Percentiles rank a stretch among this genome's conserved stretches.
Evolutionary conservation across 2,888 invertebrate genomes (phyloP).

Genomic region (Heterodera filipjevi): DNA sequence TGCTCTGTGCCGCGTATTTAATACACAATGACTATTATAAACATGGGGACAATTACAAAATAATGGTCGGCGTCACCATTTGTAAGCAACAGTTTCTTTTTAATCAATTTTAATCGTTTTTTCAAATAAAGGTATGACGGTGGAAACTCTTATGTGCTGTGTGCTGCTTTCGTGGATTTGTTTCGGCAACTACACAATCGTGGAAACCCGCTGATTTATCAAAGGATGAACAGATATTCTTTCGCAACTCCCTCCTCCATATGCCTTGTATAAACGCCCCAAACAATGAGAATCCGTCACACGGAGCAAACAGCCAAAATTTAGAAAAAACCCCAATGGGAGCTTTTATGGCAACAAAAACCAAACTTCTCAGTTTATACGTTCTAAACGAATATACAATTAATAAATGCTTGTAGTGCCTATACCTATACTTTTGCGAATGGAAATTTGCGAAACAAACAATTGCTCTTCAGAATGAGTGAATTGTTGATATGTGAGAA

Average conservation of each 20-base stretch:
- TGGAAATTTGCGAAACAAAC: background rate
- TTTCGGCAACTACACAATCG: conserved; percentile 46
- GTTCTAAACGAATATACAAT: background rate
- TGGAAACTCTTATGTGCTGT: conserved; percentile 44
- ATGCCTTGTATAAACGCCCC: too few species aligned
- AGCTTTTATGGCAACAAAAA: too few species aligned
- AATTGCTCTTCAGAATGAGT: background rate
- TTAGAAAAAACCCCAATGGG: too few species aligned
- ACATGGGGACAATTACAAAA: conserved; percentile 40
- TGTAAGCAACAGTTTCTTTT: conserved; percentile 17
- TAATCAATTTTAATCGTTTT: conserved; percentile 4
- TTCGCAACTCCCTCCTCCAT: too few species aligned
- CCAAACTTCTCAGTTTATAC: too few species aligned
- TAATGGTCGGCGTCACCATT: conserved; percentile 46
- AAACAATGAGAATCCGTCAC: too few species aligned
- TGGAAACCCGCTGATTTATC: conserved; percentile 41
- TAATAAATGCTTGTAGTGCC: too few species aligned
- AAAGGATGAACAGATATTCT: background rate
- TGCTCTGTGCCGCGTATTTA: conserved; percentile 40
- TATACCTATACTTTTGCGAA: background rate
- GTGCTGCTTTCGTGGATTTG: conserved; percentile 44
- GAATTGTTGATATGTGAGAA: background rate
- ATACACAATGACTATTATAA: conserved; percentile 43
- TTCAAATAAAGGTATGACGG: conserved; percentile 28
- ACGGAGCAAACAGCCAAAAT: too few species aligned